Base-by-base conservation (phyloP, 1,140 invertebrate genomes). In the Alviniconcha marisindica region DNA sequence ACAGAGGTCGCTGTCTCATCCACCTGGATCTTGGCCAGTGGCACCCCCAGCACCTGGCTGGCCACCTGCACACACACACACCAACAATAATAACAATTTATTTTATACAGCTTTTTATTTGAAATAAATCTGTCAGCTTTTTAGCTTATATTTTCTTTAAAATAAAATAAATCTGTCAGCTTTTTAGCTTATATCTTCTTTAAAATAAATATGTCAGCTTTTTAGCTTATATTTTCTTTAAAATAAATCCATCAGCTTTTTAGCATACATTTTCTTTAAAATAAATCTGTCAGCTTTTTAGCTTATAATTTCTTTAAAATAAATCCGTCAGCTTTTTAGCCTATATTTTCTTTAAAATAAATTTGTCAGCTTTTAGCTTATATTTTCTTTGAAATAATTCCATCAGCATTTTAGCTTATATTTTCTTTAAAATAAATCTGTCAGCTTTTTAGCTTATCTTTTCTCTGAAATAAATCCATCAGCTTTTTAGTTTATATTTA, bases 1-100 rank as follows among this genome's bases (percentile, higher is more conserved):
- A 97, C 98, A 89, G 98, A 97, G 0, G 97, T 98, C 4, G 96
- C 93, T 0, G 97, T 98, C 93, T 98, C 98, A 71, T 94, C 94
- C 31, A 98, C 97, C 89, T 97, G 96, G 88, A 99, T 97, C 88
- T 96, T 95, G 0, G 95, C 94, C 15, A 94, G 91, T 48, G 96
- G 94, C n/a, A 98, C 95, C 63, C 95, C 95, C 2, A 99, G 93
- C 4, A 94, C 95, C 86, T 95, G 83, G 76, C 92, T 91, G 21
- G 93, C 92, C 28, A 93, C 88, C 91, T 93, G 84, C 12, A 48
- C 78, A 44, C 56, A 77, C 12, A 81, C 3, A 24, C n/a, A n/a
- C n/a, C n/a, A 71, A 21, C 18, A 66, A 28, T 5, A n/a, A 21
- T 66, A 5, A 66, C 18, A 15, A 12, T 21, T 12, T 12, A 10